Evolutionary conservation across 92 coral and sea anemone species (phyloP).

Genomic region (Zoanthus gigantus): DNA sequence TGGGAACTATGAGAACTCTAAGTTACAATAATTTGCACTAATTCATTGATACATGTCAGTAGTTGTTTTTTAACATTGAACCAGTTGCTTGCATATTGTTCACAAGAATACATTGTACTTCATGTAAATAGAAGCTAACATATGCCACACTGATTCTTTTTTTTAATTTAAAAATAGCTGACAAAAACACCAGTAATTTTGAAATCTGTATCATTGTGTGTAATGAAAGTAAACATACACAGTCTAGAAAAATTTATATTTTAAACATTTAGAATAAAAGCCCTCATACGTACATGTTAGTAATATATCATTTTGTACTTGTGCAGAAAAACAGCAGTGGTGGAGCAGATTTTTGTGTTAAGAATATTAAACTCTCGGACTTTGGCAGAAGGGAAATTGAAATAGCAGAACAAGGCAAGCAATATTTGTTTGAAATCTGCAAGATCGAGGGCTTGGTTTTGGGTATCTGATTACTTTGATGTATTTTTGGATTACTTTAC

Average conservation of each 20-base stretch:
- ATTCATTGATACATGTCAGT: no score
- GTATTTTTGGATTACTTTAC: slow-evolving; percentile 11
- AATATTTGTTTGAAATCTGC: slow-evolving; percentile 55
- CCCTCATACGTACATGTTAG: background rate
- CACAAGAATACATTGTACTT: no score
- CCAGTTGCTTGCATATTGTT: no score
- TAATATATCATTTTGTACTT: slow-evolving; percentile 64
- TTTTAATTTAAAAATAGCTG: no score
- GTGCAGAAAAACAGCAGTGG: slow-evolving; percentile 97
- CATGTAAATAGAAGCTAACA: no score
- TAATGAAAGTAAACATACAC: background rate
- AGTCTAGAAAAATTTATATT: background rate
- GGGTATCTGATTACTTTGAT: slow-evolving; percentile 32
- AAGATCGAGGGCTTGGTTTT: slow-evolving; percentile 7
- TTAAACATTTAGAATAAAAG: background rate
- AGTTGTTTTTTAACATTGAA: no score
- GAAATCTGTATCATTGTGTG: background rate
- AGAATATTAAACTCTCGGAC: slow-evolving; percentile 98
- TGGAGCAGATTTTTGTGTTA: slow-evolving; percentile 98
- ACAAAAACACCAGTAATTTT: no score
- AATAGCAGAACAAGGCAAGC: slow-evolving; percentile 99
- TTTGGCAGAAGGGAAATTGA: slow-evolving; percentile 99
- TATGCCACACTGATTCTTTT: no score
- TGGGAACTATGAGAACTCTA: no score
- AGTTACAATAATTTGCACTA: no score